These are phyloP conservation scores for Imbricaverruca yamaguchii DNA, from an alignment of 2,888 invertebrate species.

Conservation along the genomic window DNA sequence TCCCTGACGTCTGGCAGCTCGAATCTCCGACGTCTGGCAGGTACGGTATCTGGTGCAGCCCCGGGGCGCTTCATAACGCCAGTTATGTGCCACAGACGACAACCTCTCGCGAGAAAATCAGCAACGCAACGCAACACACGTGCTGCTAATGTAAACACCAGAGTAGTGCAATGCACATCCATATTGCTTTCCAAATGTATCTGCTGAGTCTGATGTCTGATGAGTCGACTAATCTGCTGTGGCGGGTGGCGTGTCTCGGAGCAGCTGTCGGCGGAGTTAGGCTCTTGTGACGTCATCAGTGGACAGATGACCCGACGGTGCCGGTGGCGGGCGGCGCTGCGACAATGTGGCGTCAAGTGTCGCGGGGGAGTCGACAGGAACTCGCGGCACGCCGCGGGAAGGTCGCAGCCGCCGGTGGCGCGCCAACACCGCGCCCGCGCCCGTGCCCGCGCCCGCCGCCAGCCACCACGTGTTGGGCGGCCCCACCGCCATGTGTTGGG, in stretches of 20 bases:
- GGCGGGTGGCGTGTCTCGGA: background rate
- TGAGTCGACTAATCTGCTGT: background rate
- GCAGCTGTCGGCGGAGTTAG: background rate
- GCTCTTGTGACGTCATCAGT: background rate
- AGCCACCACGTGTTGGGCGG: background rate
- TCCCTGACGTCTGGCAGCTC: too few species aligned
- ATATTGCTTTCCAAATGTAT: too few species aligned
- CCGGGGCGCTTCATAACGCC: too few species aligned
- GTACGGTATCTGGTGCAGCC: too few species aligned
- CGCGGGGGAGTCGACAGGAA: background rate
- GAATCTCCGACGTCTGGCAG: too few species aligned
- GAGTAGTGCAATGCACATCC: too few species aligned
- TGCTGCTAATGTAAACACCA: background rate
- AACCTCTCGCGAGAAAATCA: too few species aligned
- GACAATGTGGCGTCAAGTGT: slow-evolving; percentile 9
- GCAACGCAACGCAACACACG: background rate
- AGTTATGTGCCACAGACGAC: too few species aligned
- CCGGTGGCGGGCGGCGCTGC: background rate
- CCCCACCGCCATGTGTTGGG: too few species aligned
- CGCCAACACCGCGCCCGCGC: background rate
- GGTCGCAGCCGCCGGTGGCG: background rate
- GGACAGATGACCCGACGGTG: background rate
- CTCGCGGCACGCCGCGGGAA: background rate
- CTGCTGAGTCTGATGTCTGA: too few species aligned
- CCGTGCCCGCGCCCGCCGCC: background rate